Evolutionary conservation across 92 coral and sea anemone species (phyloP).

Genomic region (Zoanthus solanderi): DNA sequence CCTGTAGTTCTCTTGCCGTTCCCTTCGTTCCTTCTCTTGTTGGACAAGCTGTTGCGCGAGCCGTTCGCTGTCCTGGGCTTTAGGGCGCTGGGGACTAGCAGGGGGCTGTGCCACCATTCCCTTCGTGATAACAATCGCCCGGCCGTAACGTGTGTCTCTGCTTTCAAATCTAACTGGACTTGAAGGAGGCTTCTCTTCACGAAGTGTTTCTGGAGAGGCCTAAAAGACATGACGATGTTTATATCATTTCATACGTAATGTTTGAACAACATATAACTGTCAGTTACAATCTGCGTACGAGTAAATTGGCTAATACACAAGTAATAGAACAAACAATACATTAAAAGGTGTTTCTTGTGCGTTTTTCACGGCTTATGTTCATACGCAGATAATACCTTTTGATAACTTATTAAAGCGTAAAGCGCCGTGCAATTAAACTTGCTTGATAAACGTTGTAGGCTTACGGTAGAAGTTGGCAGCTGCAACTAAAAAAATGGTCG

Average conservation of each 20-base stretch:
- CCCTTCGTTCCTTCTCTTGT: slow-evolving; percentile 60
- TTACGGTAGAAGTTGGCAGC: too few relatives aligned
- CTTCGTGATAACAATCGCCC: slow-evolving; percentile 75
- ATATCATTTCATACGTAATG: neutral
- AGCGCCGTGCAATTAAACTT: too few relatives aligned
- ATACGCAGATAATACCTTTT: too few relatives aligned
- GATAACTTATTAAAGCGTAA: too few relatives aligned
- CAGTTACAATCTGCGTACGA: too few relatives aligned
- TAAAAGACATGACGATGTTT: neutral
- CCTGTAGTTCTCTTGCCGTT: slow-evolving; percentile 57
- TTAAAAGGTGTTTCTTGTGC: too few relatives aligned
- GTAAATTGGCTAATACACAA: too few relatives aligned
- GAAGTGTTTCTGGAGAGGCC: slow-evolving; percentile 57
- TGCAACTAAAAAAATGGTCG: too few relatives aligned
- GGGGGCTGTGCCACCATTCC: slow-evolving; percentile 43
- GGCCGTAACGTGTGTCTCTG: slow-evolving; percentile 75
- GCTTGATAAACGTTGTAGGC: too few relatives aligned
- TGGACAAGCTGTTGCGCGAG: slow-evolving; percentile 55
- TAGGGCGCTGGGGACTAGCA: slow-evolving; percentile 41
- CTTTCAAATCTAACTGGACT: slow-evolving; percentile 85
- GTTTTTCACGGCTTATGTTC: too few relatives aligned
- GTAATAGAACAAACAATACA: too few relatives aligned
- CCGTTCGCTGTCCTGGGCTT: slow-evolving; percentile 63
- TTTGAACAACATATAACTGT: too few relatives aligned
- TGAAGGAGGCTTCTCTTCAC: slow-evolving; percentile 68